These are phyloP conservation scores for Sus cebifrons DNA, from an alignment of 2,797 vertebrate species.

Conservation along the genomic window DNA sequence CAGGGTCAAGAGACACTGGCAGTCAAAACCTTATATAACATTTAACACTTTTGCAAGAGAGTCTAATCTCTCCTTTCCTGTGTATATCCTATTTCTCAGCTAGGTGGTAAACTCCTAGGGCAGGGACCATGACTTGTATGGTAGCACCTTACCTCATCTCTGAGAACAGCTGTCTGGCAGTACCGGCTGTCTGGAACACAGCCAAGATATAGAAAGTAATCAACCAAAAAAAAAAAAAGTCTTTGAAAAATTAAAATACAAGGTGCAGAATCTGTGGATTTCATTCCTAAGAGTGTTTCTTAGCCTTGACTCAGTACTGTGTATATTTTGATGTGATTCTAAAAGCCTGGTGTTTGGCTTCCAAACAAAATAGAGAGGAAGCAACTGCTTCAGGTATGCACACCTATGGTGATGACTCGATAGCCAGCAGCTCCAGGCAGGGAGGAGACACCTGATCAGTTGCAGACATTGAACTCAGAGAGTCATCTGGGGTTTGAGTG, in stretches of 20 bases:
- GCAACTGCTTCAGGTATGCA: background rate
- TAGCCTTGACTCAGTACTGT: background rate
- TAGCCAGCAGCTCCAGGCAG: background rate
- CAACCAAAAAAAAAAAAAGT: background rate
- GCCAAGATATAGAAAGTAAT: constrained; percentile 70
- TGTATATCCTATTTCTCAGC: constrained; percentile 70
- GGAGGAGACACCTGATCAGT: background rate
- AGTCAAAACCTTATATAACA: background rate
- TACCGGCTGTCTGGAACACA: constrained; percentile 56
- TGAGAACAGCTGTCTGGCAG: constrained; percentile 62
- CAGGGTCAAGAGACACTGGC: constrained; percentile 30
- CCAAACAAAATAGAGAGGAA: constrained; percentile 39
- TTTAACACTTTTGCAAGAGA: constrained; percentile 60
- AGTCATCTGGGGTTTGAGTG: background rate
- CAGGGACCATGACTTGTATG: constrained; percentile 62
- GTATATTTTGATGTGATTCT: constrained; percentile 15
- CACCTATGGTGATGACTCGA: background rate
- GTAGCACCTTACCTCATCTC: constrained; percentile 37
- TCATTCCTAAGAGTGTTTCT: constrained; percentile 56
- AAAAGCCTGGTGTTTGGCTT: constrained; percentile 62
- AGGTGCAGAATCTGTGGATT: constrained; percentile 19
- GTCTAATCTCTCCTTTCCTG: constrained; percentile 32
- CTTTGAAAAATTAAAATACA: constrained; percentile 52
- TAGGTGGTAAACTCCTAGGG: constrained; percentile 70
- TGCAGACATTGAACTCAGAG: background rate